A percentile compares a stretch with the other conserved stretches of the same genome.
Evolutionary conservation across 2,113 vertebrate genomes (phyloP).

Genomic region (Rhabdornis inornatus): DNA sequence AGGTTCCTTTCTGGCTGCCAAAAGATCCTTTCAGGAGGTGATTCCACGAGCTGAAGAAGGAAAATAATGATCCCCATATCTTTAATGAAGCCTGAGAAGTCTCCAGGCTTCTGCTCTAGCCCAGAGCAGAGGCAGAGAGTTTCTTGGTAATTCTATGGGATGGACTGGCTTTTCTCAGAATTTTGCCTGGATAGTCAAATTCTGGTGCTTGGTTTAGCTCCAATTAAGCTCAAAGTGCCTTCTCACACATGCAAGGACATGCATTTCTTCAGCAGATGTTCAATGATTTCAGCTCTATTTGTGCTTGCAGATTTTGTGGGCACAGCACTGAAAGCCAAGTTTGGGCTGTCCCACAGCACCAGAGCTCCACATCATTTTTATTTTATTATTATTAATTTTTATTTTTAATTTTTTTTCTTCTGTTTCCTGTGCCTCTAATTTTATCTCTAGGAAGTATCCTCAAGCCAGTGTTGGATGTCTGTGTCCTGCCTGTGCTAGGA

Average conservation of each 20-base stretch:
- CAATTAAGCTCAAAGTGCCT: neutral
- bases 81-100: slow-evolving; percentile 7
- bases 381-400: no score
- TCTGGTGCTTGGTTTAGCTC: neutral
- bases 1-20: neutral
- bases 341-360: neutral
- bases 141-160: neutral
- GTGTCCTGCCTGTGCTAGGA: neutral
- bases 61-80: neutral
- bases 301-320: neutral
- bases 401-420: neutral
- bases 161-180: neutral
- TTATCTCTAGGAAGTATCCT: neutral
- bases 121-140: neutral
- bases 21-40: neutral
- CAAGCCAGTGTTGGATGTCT: neutral
- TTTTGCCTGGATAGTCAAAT: neutral
- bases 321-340: neutral
- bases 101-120: neutral
- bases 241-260: neutral
- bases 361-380: neutral
- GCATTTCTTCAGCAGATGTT: neutral
- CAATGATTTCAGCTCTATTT: neutral
- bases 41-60: neutral
- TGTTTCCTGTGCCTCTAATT: neutral